Evolutionary conservation across 2,113 vertebrate species (phyloP), one percentile per base, ranked within the genome.

Genomic region (Polyodon spathula): DNA sequence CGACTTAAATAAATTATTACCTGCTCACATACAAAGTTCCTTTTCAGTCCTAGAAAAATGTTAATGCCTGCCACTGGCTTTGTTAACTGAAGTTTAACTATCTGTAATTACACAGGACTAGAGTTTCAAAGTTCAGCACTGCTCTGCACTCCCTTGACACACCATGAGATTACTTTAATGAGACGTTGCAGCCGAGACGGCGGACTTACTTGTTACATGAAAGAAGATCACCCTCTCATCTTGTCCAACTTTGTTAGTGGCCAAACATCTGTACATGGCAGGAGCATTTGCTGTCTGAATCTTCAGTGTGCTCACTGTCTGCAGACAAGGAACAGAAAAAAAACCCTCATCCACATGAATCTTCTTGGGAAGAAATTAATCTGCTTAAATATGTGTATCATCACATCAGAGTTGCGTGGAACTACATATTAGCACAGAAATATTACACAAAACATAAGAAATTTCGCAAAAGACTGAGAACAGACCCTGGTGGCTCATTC

Each of bases 171-270:
- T 54, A 41, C 42, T 11, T 46, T 40, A 62, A 46, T 56, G 27
- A 62, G 53, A 39, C 37, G 40, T 10, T 62, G 52, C 40, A 37
- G 15, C 37, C 2, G 10, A 61, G 4, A 17, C 42, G 38, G 14
- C 4, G 27, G 52, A 84, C 94, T 92, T 74, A 98, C 96, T 89
- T 67, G 92, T 94, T 65, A 98, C 93, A 0, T 94, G 93, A 71
- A 98, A 95, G 56, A 92, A 80, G 68, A 98, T 93, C 12, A 93
- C 61, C 58, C 89, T 87, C 40, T 95, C 89, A 63, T 94, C 90
- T 61, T 68, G 73, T 61, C 93, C 95, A 0, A 74, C 84, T 87
- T 87, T 93, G 79, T 97, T 98, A 0, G 66, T 64, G 1, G 90
- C 92, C 57, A 66, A 73, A 67, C 96, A 98, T 73, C 87, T 88